A percentile compares a stretch with the other conserved stretches of the same genome.
phyloP scores from a whole-genome alignment of 2,113 vertebrate genomes.

The Hoplias malabaricus region DNA sequence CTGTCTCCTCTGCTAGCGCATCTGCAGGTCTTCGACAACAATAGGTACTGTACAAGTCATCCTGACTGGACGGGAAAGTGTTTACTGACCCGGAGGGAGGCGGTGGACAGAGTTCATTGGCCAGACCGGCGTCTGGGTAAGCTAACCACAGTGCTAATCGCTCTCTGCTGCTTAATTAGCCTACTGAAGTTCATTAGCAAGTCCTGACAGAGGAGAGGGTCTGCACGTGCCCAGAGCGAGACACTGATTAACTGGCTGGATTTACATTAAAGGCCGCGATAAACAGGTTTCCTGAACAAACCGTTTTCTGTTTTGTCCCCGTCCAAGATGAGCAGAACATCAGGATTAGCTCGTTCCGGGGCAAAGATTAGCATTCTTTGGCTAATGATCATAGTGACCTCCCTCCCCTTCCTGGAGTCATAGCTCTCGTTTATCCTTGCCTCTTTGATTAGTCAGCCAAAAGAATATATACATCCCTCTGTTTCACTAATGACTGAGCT shows the following conservation, averaged over 20 bases:
- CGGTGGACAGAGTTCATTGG: slow-evolving; percentile 42
- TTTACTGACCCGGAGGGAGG: slow-evolving; percentile 59
- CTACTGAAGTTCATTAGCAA: slow-evolving; percentile 57
- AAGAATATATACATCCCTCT: slow-evolving; percentile 20
- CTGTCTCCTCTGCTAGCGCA: not conserved
- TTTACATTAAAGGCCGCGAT: slow-evolving; percentile 28
- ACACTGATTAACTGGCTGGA: slow-evolving; percentile 51
- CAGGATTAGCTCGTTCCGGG: slow-evolving; percentile 43
- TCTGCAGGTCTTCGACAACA: not conserved
- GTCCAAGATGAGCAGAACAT: slow-evolving; percentile 30
- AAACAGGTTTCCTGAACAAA: not conserved
- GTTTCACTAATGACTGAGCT: not conserved
- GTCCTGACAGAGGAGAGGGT: slow-evolving; percentile 45
- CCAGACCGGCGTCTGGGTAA: slow-evolving; percentile 34
- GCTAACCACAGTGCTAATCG: slow-evolving; percentile 55
- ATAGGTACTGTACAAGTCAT: not conserved
- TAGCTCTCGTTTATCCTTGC: not conserved
- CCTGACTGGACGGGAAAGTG: slow-evolving; percentile 30
- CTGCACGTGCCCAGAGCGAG: slow-evolving; percentile 49
- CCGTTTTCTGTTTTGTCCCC: slow-evolving; percentile 21
- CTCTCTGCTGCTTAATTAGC: slow-evolving; percentile 64
- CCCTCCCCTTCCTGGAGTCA: not conserved
- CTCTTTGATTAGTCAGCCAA: slow-evolving; percentile 11
- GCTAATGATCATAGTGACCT: slow-evolving; percentile 20
- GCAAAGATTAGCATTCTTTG: slow-evolving; percentile 25